These are phyloP conservation scores for Buteo buteo DNA, from an alignment of 2,113 vertebrate genomes.

Conservation along the genomic window DNA sequence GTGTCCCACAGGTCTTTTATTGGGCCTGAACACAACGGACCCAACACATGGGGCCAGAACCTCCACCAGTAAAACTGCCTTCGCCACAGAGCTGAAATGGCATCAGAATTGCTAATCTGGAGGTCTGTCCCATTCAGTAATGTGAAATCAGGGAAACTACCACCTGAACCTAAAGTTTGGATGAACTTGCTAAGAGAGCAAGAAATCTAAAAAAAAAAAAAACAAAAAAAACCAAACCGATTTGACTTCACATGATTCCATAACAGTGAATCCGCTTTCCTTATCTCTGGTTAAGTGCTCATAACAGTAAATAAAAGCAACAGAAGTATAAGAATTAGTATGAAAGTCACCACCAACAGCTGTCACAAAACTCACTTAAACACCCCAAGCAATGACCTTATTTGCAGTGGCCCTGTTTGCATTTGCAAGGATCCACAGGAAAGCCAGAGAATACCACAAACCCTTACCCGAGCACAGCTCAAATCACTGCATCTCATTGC, in stretches of 20 bases:
- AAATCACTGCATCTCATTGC: background rate
- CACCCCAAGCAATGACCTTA: fast-evolving
- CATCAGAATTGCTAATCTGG: background rate
- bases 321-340: background rate
- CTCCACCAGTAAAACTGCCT: background rate
- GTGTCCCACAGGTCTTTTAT: background rate
- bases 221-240: no score
- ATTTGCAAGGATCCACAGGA: background rate
- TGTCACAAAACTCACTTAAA: background rate
- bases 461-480: fast-evolving
- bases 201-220: background rate
- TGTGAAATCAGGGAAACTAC: background rate
- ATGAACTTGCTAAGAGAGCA: background rate
- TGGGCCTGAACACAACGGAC: background rate
- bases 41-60: background rate
- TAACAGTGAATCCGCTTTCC: background rate
- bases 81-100: fast-evolving
- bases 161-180: background rate
- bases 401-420: background rate
- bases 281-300: fast-evolving
- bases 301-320: background rate
- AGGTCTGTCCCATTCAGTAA: background rate
- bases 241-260: fast-evolving
- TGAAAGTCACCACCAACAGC: background rate
- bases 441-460: background rate